Evolutionary conservation across 1,140 invertebrate species (phyloP), one percentile per base, ranked within the genome.

Genomic region (Nautilus pompilius): DNA sequence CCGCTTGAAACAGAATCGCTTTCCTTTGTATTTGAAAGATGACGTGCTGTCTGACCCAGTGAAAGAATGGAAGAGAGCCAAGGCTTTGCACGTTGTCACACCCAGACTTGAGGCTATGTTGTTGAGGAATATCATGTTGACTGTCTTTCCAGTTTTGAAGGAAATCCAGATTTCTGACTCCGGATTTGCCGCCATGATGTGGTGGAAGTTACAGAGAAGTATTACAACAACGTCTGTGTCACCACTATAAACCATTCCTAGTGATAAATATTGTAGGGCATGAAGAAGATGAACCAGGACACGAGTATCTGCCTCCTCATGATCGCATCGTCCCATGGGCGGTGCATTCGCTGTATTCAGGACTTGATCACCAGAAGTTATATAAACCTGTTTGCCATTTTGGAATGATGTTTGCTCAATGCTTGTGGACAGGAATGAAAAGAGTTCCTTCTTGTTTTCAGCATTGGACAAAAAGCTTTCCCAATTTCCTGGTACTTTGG

Each of bases 351-450:
- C 54, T 30, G 33, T 30, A 56, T 56, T 24, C 8, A 30, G 22
- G 22, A 56, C 29, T 32, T 56, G 54, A 56, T 56, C 54, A 56
- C 29, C 54, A 30, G 54, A 15, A 56, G 54, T 56, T 8, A 56
- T 26, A 22, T 56, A 56, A 22, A 56, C 29, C 28, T 56, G 0
- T 30, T 56, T 56, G 15, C 33, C 29, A 56, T 56, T 30, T 56
- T 24, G 54, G 29, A 56, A 56, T 6, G 15, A 22, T 32, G n/a
- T n/a, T n/a, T n/a, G n/a, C n/a, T 13, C 22, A 17, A 24, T 13
- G 17, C 26, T 13, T 53, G 13, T 53, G 17, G 49, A 53, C 13
- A 53, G 49, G 49, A 53, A 53, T 53, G 13, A 17, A 24, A 53
- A 53, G 10, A 53, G 49, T 24, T 53, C 22, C 49, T 53, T 53